phyloP scores from a whole-genome alignment of 2,113 vertebrate genomes.

The Etheostoma spectabile region DNA sequence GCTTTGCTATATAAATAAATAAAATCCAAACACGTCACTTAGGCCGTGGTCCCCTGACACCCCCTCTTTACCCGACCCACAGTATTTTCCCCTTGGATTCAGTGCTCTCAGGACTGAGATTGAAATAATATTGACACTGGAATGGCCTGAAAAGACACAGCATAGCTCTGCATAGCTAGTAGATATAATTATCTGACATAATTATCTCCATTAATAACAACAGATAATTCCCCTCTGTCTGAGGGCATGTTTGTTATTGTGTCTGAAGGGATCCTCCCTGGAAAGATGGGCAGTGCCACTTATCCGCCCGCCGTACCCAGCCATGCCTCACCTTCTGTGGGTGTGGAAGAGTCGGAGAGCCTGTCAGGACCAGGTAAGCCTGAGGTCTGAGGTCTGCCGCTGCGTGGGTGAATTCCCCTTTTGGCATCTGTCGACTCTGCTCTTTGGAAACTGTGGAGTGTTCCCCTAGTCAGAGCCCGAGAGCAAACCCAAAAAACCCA shows the following conservation, averaged over 20 bases:
- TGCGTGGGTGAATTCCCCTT: conserved; percentile 16
- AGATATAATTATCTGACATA: conserved; percentile 75
- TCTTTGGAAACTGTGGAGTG: conserved; percentile 34
- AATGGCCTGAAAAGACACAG: conserved; percentile 57
- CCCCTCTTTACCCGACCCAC: conserved; percentile 4
- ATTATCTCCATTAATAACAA: conserved; percentile 75
- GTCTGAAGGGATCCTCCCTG: conserved; percentile 73
- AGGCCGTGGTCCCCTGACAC: not conserved
- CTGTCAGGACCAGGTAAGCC: conserved; percentile 38
- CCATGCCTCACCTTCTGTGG: conserved; percentile 54
- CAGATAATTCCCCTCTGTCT: conserved; percentile 67
- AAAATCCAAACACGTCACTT: conserved; percentile 6
- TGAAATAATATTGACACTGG: conserved; percentile 79
- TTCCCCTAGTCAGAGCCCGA: conserved; percentile 57
- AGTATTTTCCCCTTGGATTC: conserved; percentile 55
- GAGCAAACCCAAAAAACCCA: conserved; percentile 17
- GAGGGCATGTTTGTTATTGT: conserved; percentile 69
- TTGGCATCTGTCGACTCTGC: conserved; percentile 30
- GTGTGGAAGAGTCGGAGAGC: conserved; percentile 43
- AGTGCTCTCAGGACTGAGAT: conserved; percentile 35
- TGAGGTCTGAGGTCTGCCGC: conserved; percentile 41
- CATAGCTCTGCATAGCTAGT: conserved; percentile 59
- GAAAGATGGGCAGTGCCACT: conserved; percentile 57
- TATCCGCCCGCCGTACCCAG: conserved; percentile 22
- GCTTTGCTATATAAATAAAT: conserved; percentile 9